Base-by-base conservation (phyloP, 2,797 vertebrate species). In the Urosaurus nigricauda region DNA sequence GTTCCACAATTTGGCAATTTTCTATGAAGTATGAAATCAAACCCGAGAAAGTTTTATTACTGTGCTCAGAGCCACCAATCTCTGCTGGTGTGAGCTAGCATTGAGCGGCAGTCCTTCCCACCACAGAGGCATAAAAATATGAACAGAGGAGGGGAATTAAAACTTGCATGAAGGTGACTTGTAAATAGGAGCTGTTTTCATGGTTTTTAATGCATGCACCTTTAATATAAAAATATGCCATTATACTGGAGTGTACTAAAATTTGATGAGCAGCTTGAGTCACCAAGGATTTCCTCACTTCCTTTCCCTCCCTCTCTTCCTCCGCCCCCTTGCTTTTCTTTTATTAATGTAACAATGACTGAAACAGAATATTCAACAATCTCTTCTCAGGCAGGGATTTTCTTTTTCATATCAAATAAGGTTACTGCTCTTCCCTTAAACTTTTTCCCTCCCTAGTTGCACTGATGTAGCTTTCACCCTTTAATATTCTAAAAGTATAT, bases 401-500 rank as follows among this genome's bases (percentile, higher is more conserved):
- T 81, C 83, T 81, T 89, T 58, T 75, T 29, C 11, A 29, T 6
- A 68, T 80, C 84, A 83, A 4, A 29, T 21, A 4, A 87, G 53
- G 73, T 78, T 56, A 24, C 60, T 80, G 75, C 79, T 90, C 74
- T 4, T 16, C 6, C 1, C 84, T 74, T 70, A 73, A 85, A 85
- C 2, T 74, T 35, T 26, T 29, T 11, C 16, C 21, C 2, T 26
- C 29, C 2, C 63, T 16, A 73, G 47, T 70, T 56, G 60, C 26
- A 78, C 60, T 78, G 81, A 70, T 88, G 40, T 88, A 60, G 81
- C 87, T 60, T 84, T 70, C 47, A 32, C 73, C 78, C 81, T 88
- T 88, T 88, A 88, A 88, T 88, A 88, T 90, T 90, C 88, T 83
- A 78, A 70, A 90, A 70, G 88, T 86, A 86, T 83, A 56, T 83